Evolutionary conservation across 1,140 invertebrate species (phyloP).

Genomic region (Aradophagus sp.): DNA sequence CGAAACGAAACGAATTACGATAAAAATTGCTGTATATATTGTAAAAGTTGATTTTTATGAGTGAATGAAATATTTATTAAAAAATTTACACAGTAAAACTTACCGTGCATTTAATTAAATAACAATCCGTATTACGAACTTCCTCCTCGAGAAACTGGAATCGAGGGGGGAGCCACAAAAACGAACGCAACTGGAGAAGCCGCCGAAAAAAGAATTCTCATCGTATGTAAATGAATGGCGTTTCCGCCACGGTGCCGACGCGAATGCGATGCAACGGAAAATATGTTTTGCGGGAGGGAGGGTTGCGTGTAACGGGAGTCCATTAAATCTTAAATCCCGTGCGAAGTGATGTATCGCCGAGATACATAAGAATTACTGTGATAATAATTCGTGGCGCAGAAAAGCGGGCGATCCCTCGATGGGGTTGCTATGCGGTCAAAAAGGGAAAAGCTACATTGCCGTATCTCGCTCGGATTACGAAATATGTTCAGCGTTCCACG

Average conservation of each 20-base stretch:
- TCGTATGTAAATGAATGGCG: constrained; percentile 12
- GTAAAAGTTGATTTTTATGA: too few relatives aligned
- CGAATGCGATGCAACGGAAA: constrained; percentile 29
- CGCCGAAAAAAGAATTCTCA: constrained; percentile 2
- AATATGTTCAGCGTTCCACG: constrained; percentile 72
- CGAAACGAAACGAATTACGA: too few relatives aligned
- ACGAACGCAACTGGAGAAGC: too few relatives aligned
- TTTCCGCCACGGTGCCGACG: neutral
- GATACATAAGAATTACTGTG: constrained; percentile 69
- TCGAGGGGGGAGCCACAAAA: too few relatives aligned
- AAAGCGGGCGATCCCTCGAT: constrained; percentile 47
- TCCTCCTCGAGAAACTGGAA: too few relatives aligned
- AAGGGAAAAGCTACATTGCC: constrained; percentile 53
- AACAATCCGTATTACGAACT: too few relatives aligned
- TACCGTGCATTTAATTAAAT: too few relatives aligned
- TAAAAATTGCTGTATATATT: too few relatives aligned
- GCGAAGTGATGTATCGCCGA: constrained; percentile 72
- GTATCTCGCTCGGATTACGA: constrained; percentile 69
- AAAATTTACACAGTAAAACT: too few relatives aligned
- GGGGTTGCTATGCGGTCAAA: constrained; percentile 59
- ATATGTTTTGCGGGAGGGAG: constrained; percentile 30
- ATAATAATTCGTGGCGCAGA: constrained; percentile 68
- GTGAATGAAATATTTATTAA: too few relatives aligned
- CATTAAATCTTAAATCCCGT: constrained; percentile 74
- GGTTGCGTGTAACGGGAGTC: constrained; percentile 59